A percentile compares a stretch with the other conserved stretches of the same genome.
phyloP scores from a whole-genome alignment of 2,888 invertebrate genomes.

The Rosalia funebris region DNA sequence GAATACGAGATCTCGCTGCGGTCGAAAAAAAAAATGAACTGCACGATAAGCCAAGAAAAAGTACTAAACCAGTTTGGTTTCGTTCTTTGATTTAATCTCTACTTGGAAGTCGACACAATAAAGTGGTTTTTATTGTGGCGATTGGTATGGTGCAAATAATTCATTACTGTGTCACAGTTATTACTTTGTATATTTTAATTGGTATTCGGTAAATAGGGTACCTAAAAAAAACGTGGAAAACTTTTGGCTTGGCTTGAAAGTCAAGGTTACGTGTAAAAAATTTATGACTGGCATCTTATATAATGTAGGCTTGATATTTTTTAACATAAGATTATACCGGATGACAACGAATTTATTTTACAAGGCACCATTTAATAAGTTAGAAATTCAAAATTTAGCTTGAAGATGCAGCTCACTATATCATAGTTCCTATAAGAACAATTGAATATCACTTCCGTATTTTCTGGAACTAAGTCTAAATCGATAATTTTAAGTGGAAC shows the following conservation, averaged over 20 bases:
- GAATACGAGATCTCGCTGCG: slow-evolving; percentile 3
- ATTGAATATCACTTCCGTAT: neutral
- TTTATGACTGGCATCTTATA: no score
- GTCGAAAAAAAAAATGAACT: neutral
- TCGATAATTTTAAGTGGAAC: no score
- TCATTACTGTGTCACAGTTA: neutral
- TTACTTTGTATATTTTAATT: neutral
- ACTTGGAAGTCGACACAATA: slow-evolving; percentile 8
- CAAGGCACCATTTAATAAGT: neutral
- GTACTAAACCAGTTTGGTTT: slow-evolving; percentile 7
- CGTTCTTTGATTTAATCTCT: slow-evolving; percentile 1
- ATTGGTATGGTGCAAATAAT: slow-evolving; percentile 4
- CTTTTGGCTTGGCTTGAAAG: neutral
- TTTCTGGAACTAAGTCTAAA: neutral
- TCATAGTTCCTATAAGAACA: no score
- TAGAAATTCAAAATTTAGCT: neutral
- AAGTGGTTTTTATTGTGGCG: slow-evolving; percentile 4
- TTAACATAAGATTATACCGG: neutral
- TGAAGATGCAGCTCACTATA: neutral
- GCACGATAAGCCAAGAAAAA: neutral
- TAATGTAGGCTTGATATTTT: no score
- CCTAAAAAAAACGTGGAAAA: neutral
- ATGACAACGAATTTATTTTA: no score
- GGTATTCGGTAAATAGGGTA: neutral
- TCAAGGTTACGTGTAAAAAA: neutral